phyloP scores from a whole-genome alignment of 1,140 invertebrate species.

The Fopius arisanus region DNA sequence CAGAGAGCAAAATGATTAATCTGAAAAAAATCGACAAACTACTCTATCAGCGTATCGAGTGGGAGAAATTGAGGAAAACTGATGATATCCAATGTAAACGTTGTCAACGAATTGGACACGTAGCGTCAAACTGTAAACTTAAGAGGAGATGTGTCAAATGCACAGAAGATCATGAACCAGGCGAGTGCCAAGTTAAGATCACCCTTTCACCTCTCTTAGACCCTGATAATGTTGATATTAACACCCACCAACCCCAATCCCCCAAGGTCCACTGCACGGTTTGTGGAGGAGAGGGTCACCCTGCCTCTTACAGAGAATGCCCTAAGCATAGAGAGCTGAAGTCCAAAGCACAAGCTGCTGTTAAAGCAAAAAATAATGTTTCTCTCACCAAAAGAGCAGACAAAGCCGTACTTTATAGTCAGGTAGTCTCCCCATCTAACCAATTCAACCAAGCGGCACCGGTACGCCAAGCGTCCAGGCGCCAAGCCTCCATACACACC shows the following conservation, averaged over 20 bases:
- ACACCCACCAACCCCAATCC: background rate
- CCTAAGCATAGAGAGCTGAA: conserved; percentile 5
- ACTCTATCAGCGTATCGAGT: background rate
- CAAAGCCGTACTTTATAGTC: background rate
- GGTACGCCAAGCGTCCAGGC: too few relatives aligned
- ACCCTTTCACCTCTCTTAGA: background rate
- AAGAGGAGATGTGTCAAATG: conserved; percentile 20
- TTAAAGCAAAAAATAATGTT: background rate
- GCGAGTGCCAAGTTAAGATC: background rate
- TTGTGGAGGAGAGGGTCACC: conserved; percentile 29
- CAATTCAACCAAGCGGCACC: background rate
- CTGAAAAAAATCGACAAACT: background rate
- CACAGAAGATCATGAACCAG: background rate
- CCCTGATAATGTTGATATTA: background rate
- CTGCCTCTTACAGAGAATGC: conserved; percentile 30
- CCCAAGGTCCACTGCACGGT: conserved; percentile 27
- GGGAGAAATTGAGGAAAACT: conserved; percentile 15
- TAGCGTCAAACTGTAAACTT: background rate
- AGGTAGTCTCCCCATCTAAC: background rate
- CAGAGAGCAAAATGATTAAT: background rate
- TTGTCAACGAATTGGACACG: conserved; percentile 15
- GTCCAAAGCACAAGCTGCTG: background rate
- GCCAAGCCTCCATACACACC: background rate
- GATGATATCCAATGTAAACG: background rate
- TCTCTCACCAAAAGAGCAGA: background rate